A percentile compares a stretch with the other conserved stretches of the same genome.
phyloP scores from a whole-genome alignment of 2,888 invertebrate genomes.

The Lagria hirta region DNA sequence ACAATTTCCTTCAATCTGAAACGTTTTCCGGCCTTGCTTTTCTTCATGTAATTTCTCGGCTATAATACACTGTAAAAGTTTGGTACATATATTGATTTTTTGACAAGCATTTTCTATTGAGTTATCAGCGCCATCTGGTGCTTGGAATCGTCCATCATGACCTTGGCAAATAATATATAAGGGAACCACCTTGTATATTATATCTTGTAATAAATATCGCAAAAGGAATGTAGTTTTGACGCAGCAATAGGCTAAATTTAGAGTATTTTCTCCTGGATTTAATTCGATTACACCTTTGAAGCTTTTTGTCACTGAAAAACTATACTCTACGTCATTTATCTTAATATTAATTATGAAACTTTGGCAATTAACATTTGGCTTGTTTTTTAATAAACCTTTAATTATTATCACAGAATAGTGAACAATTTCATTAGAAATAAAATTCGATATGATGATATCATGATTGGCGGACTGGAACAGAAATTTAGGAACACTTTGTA shows the following conservation, averaged over 20 bases:
- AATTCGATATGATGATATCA: constrained; percentile 2
- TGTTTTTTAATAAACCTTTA: constrained; percentile 1
- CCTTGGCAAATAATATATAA: constrained; percentile 81
- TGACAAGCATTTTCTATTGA: constrained; percentile 72
- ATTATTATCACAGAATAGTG: constrained; percentile 2
- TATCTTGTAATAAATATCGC: constrained; percentile 61
- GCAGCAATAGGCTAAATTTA: constrained; percentile 62
- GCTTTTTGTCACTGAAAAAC: too few species aligned
- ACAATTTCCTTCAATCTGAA: constrained; percentile 76
- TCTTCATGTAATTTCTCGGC: constrained; percentile 85
- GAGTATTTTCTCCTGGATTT: constrained; percentile 63
- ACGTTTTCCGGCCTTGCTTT: constrained; percentile 77
- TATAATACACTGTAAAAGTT: constrained; percentile 81
- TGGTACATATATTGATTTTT: constrained; percentile 74
- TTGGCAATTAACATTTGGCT: neutral
- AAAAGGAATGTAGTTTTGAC: constrained; percentile 51
- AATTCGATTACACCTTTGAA: constrained; percentile 72
- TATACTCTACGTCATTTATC: too few species aligned
- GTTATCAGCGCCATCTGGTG: constrained; percentile 53
- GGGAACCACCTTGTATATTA: constrained; percentile 69
- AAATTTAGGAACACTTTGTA: too few species aligned
- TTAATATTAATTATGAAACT: too few species aligned
- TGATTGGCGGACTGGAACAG: constrained; percentile 1
- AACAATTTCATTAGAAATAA: constrained; percentile 1
- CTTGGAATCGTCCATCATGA: constrained; percentile 77